phyloP scores from a whole-genome alignment of 2,797 vertebrate genomes.

The Megalops cyprinoides region DNA sequence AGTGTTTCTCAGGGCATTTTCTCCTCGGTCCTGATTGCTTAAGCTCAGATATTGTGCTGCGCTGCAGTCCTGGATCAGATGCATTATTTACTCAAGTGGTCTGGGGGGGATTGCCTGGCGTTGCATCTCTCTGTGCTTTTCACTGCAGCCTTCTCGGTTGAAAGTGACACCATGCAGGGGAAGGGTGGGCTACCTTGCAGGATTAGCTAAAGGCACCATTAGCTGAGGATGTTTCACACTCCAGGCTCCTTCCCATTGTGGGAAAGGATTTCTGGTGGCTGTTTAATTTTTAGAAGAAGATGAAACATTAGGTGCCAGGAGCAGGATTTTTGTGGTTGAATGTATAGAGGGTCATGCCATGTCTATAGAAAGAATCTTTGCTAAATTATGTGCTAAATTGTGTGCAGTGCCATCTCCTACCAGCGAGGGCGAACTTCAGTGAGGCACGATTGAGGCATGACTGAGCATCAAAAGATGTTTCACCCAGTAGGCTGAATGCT shows the following conservation, averaged over 20 bases:
- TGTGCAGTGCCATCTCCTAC: not conserved
- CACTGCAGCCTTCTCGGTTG: not conserved
- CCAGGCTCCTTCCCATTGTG: not conserved
- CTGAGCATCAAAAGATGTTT: not conserved
- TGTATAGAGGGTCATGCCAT: not conserved
- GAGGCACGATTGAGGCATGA: not conserved
- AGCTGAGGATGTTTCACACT: not conserved
- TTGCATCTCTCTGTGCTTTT: not conserved
- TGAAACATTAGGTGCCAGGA: not conserved
- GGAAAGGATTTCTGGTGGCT: not conserved
- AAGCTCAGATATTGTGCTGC: not conserved
- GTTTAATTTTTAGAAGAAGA: not conserved
- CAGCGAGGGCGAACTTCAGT: not conserved
- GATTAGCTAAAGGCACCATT: not conserved
- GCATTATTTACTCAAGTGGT: slow-evolving; percentile 6
- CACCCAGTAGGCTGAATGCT: not conserved
- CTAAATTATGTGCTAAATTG: not conserved
- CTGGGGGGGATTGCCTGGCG: not conserved
- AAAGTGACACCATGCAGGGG: slow-evolving; percentile 3
- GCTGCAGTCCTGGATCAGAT: not conserved
- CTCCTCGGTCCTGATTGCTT: not conserved
- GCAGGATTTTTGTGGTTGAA: not conserved
- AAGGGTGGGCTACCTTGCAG: not conserved
- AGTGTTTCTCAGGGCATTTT: not conserved
- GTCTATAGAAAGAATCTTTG: not conserved